Evolutionary conservation across 2,113 vertebrate genomes (phyloP), one percentile per base, ranked within the genome.

Genomic region (Cranoglanis bouderius): DNA sequence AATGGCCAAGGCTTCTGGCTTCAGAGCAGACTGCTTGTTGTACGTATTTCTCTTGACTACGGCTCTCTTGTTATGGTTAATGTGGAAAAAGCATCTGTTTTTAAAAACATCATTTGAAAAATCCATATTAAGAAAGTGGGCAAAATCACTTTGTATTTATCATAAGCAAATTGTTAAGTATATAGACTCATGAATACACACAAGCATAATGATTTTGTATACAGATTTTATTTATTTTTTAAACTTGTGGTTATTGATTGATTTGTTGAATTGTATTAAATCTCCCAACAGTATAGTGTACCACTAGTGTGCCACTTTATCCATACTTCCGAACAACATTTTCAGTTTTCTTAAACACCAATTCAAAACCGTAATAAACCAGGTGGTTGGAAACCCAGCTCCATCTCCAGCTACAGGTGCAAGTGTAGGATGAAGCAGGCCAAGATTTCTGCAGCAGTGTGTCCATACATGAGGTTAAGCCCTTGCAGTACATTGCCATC

Each of bases 401-500:
- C 46, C 26, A n/a, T 3, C 26, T 81, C 49, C 49, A 55, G 1
- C 29, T 57, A 0, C n/a, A 82, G 51, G 18, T 38, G 8, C n/a
- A 35, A 82, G 78, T 24, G 51, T 21, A 82, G 78, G 51, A 55
- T 4, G 77, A 80, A 80, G 26, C 13, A 24, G 32, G 51, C 78
- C 78, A 82, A 24, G 78, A 82, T 5, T 57, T 57, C 3, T 4
- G 10, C 80, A 82, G 80, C 80, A 38, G 32, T 13, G 32, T 82
- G 80, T 82, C 80, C 80, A 8, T 40, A 61, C 81, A 49, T 94
- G 92, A 93, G 93, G 93, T 92, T 89, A 91, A 92, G 93, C 93
- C 93, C 91, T 92, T 86, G 89, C 91, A 92, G 93, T 94, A 94
- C 89, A 92, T 92, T 93, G 91, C 93, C 93, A 93, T 95, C 95